These are phyloP conservation scores for Arbacia lixula DNA, from an alignment of 53 echinoderm and acorn worm genomes.

Conservation along the genomic window DNA sequence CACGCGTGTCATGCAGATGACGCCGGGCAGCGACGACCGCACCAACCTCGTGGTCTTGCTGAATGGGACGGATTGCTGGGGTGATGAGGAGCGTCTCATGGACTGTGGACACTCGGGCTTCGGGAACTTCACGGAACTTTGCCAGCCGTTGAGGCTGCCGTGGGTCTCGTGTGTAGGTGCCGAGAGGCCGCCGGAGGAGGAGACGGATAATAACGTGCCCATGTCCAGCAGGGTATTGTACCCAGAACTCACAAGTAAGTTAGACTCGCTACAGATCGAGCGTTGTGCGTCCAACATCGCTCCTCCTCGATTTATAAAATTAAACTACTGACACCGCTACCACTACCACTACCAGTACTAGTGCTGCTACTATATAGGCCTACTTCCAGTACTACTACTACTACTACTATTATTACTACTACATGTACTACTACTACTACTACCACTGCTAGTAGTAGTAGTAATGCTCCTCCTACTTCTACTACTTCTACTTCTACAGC, in stretches of 20 bases:
- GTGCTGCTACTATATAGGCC: no score
- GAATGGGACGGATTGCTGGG: conserved; percentile 36
- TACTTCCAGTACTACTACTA: no score
- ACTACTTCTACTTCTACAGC: no score
- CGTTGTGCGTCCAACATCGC: no score
- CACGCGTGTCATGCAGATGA: conserved; percentile 35
- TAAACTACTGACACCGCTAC: no score
- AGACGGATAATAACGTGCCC: conserved; percentile 20
- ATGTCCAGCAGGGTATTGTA: conserved; percentile 17
- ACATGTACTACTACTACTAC: no score
- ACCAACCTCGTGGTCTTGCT: conserved; percentile 16
- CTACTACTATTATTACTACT: no score
- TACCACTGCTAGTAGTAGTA: no score
- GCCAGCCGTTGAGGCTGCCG: conserved; percentile 37
- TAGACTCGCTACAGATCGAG: no score
- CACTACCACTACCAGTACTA: no score
- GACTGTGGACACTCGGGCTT: conserved; percentile 47
- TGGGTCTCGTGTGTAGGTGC: conserved; percentile 55
- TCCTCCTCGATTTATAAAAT: no score
- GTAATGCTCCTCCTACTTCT: no score
- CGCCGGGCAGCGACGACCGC: conserved; percentile 36
- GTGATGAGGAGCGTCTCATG: conserved; percentile 3
- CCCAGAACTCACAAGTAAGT: conserved; percentile 31
- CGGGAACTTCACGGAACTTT: conserved; percentile 40
- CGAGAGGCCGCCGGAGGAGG: conserved; percentile 6